These are phyloP conservation scores for Platichthys stellatus DNA, from an alignment of 2,113 vertebrate species.

Conservation along the genomic window DNA sequence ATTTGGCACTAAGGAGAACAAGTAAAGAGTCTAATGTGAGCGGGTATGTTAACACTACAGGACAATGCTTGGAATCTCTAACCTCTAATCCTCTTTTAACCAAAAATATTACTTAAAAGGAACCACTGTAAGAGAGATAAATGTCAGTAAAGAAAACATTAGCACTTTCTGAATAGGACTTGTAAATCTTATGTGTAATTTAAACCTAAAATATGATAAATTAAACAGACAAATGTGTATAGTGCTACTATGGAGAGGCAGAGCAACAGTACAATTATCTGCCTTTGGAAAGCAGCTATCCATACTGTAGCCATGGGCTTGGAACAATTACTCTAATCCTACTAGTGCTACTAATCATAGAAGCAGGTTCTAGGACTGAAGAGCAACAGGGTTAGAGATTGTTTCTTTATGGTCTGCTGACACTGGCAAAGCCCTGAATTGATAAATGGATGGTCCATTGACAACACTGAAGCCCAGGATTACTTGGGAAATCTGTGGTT, in stretches of 20 bases:
- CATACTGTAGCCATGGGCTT: conserved; percentile 32
- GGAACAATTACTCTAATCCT: conserved; percentile 54
- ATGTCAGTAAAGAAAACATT: too few relatives aligned
- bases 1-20: background rate
- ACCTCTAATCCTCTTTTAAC: too few relatives aligned
- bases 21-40: background rate
- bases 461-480: conserved; percentile 39
- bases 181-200: too few relatives aligned
- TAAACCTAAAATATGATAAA: background rate
- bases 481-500: conserved; percentile 26
- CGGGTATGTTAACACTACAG: background rate
- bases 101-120: too few relatives aligned
- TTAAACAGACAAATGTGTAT: background rate
- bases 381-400: conserved; percentile 19
- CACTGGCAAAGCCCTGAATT: conserved; percentile 23
- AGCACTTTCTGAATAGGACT: too few relatives aligned
- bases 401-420: conserved; percentile 34
- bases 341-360: conserved; percentile 48
- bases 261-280: conserved; percentile 9
- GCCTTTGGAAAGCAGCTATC: conserved; percentile 20
- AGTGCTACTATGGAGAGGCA: conserved; percentile 4
- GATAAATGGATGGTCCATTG: conserved; percentile 23
- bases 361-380: conserved; percentile 12
- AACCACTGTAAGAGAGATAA: too few relatives aligned
- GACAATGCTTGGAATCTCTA: background rate